Base-by-base conservation (phyloP, 1,140 invertebrate genomes). In the Stenopsyche tienmushanensis region DNA sequence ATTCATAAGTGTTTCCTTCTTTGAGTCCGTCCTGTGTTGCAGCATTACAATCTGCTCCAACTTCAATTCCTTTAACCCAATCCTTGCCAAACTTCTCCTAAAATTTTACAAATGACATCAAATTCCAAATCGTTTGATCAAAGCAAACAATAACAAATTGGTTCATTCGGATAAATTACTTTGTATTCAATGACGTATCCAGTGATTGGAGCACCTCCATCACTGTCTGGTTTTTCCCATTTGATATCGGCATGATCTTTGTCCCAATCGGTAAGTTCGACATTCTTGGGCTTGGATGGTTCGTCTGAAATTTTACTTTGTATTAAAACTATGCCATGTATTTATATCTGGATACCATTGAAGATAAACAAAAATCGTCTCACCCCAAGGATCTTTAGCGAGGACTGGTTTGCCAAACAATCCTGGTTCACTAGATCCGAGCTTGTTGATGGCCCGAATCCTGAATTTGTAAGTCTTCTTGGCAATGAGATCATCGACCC, bases 371-470 rank as follows among this genome's bases (percentile, higher is more conserved):
- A 49, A n/a, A 64, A 64, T 42, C 64, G 64, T 74, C 80, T 81
- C 83, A 95, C 92, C 94, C 93, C 94, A 99, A 70, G 96, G 96
- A 89, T 99, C 95, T 80, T 98, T 98, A 34, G 96, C 96, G 45
- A 97, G 77, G 23, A 96, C 88, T 24, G 91, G 86, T 74, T 93
- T 95, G 64, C 82, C 88, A 72, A 95, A 93, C 7, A 89, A 79
- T 20, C 92, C 89, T 50, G 94, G 94, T 76, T 98, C 94, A 77
- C 93, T 91, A 5, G 88, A 83, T 49, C 91, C 91, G 62, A 94
- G 85, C 74, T 93, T 93, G 76, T 99, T 99, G 10, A 97, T 90
- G 50, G 96, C 97, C 63, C 89, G 86, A 64, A 98, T 95, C 65
- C 97, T 86, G 83, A 99, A 98, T 83, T 96, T 96, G 81, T 92